These are phyloP conservation scores for Sarcoramphus papa DNA, from an alignment of 2,797 vertebrate genomes.

Conservation along the genomic window DNA sequence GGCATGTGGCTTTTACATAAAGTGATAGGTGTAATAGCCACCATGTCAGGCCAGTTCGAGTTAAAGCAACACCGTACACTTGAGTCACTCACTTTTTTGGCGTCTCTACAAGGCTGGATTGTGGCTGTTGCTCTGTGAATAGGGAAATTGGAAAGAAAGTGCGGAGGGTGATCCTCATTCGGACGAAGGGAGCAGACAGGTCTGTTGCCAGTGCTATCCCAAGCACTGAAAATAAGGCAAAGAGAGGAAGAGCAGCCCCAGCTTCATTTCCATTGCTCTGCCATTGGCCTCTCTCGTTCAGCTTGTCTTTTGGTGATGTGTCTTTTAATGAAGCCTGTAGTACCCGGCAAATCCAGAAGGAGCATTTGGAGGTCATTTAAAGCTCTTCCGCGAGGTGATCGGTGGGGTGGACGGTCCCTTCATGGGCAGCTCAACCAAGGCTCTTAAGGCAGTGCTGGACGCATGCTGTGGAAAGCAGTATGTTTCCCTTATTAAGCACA, in stretches of 20 bases:
- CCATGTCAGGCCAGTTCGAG: background rate
- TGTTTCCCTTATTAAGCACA: background rate
- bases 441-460: background rate
- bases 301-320: background rate
- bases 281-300: background rate
- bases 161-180: background rate
- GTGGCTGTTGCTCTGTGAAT: background rate
- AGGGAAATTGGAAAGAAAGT: background rate
- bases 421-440: fast-evolving
- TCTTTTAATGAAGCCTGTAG: background rate
- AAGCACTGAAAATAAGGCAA: background rate
- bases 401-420: background rate
- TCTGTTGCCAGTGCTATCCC: background rate
- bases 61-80: background rate
- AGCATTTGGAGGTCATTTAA: background rate
- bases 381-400: background rate
- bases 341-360: background rate
- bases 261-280: background rate
- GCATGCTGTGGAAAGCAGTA: background rate
- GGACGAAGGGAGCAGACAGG: background rate
- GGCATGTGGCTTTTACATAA: background rate
- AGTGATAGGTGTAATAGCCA: background rate
- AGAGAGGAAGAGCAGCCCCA: background rate
- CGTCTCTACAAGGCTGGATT: background rate
- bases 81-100: background rate